Conservation (phyloP, 2,888 invertebrate species). For the Amphipyra tragopoginis region DNA sequence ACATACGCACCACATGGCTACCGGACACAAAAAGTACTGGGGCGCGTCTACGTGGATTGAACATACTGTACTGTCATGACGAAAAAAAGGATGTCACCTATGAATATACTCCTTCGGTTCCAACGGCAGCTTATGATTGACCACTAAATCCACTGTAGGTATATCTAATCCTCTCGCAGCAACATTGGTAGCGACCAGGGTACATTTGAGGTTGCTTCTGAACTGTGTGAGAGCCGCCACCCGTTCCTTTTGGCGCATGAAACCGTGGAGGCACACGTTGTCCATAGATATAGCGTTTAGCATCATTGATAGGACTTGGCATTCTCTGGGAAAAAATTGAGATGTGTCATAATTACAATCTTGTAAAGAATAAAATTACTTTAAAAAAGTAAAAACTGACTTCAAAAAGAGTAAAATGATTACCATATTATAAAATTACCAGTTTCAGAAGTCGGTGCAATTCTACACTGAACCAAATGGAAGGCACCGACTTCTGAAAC, state of each 20-base stretch:
- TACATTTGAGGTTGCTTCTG: constrained; percentile 95
- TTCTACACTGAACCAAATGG: too few relatives aligned
- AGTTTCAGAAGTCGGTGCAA: too few relatives aligned
- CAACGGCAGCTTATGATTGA: constrained; percentile 98
- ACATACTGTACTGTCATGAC: too few relatives aligned
- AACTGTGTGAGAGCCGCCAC: constrained; percentile 96
- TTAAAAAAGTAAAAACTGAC: too few relatives aligned
- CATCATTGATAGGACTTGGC: constrained; percentile 97
- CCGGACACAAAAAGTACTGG: too few relatives aligned
- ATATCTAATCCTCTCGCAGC: constrained; percentile 99
- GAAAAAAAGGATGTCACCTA: constrained; percentile 72
- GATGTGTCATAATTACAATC: too few relatives aligned
- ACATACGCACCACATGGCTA: too few relatives aligned
- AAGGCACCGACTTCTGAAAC: too few relatives aligned
- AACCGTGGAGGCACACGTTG: constrained; percentile 97
- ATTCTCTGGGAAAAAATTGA: constrained; percentile 91
- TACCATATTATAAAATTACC: too few relatives aligned
- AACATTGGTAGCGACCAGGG: constrained; percentile 98
- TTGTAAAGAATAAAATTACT: too few relatives aligned
- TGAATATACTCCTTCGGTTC: constrained; percentile 98
- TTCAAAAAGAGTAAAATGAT: too few relatives aligned
- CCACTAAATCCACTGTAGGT: constrained; percentile 97
- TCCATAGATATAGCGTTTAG: constrained; percentile 96
- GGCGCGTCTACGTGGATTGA: too few relatives aligned
- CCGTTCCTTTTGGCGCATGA: constrained; percentile 96